Percentiles rank a stretch among this genome's conserved stretches.
phyloP scores from a whole-genome alignment of 2,797 vertebrate genomes.

The Poeciliopsis presidionis region DNA sequence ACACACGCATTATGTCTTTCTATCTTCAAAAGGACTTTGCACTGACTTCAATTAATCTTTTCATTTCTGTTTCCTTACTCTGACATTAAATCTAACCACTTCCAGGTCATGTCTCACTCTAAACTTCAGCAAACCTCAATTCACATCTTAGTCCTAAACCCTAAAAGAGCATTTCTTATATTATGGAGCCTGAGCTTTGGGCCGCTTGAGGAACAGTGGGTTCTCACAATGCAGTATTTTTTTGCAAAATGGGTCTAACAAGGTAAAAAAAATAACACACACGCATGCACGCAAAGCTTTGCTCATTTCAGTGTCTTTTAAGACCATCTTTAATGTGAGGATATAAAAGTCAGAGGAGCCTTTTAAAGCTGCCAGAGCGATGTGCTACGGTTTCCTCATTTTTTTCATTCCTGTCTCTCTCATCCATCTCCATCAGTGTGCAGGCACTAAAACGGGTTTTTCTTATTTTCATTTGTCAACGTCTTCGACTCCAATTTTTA shows the following conservation, averaged over 20 bases:
- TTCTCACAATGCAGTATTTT: not conserved
- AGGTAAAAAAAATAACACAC: slow-evolving; percentile 19
- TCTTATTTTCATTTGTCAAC: slow-evolving; percentile 38
- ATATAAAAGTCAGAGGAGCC: slow-evolving; percentile 50
- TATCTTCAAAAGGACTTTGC: not conserved
- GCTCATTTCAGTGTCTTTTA: slow-evolving; percentile 65
- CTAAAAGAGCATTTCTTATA: not conserved
- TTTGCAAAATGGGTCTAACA: not conserved
- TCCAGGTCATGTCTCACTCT: not conserved
- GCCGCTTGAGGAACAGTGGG: not conserved
- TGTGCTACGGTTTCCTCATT: slow-evolving; percentile 10
- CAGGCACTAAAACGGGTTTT: slow-evolving; percentile 48
- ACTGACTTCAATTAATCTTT: not conserved
- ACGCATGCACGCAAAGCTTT: slow-evolving; percentile 34
- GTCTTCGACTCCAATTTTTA: slow-evolving; percentile 24
- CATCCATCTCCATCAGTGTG: slow-evolving; percentile 32
- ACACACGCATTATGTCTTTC: slow-evolving; percentile 14
- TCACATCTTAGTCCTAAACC: not conserved
- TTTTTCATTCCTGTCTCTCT: slow-evolving; percentile 12
- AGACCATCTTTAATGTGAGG: slow-evolving; percentile 53
- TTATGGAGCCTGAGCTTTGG: not conserved
- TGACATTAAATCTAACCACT: not conserved
- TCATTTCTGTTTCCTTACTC: not conserved
- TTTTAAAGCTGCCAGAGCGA: slow-evolving; percentile 56
- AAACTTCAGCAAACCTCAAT: not conserved